phyloP scores from a whole-genome alignment of 2,888 invertebrate genomes.

The Drosophila engyochracea region DNA sequence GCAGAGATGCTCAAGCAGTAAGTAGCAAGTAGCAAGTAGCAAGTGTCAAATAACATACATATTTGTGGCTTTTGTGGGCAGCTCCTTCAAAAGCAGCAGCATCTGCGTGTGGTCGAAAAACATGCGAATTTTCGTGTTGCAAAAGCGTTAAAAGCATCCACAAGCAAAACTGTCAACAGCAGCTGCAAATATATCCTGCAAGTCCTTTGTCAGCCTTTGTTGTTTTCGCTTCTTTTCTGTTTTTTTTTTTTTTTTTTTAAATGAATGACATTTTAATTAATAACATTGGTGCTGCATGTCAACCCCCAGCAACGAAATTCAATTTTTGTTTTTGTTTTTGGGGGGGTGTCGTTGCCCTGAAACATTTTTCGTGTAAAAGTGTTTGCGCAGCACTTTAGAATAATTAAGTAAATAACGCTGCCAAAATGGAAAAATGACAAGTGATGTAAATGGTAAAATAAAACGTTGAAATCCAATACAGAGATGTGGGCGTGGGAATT shows the following conservation, averaged over 20 bases:
- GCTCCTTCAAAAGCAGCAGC: conserved; percentile 55
- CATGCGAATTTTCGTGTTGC: conserved; percentile 7
- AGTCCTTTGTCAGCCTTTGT: conserved; percentile 58
- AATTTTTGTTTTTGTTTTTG: conserved; percentile 30
- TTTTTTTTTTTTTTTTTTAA: conserved; percentile 45
- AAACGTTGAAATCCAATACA: conserved; percentile 71
- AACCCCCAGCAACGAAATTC: conserved; percentile 13
- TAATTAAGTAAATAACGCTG: conserved; percentile 78
- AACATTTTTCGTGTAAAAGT: conserved; percentile 81
- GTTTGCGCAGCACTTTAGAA: conserved; percentile 78
- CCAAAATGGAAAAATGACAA: conserved; percentile 55
- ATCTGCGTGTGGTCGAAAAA: conserved; percentile 68
- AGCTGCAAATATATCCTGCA: conserved; percentile 61
- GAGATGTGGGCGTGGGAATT: conserved; percentile 59
- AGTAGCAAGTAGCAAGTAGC: conserved; percentile 18
- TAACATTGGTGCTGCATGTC: conserved; percentile 77
- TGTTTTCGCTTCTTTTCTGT: conserved; percentile 9
- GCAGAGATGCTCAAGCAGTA: conserved; percentile 24
- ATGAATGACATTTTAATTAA: conserved; percentile 84
- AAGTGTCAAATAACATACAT: conserved; percentile 67
- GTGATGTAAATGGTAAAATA: conserved; percentile 48
- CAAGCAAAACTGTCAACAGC: conserved; percentile 69
- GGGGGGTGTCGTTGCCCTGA: conserved; percentile 45
- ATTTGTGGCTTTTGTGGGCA: conserved; percentile 72
- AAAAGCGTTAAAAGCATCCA: conserved; percentile 43